phyloP scores from a whole-genome alignment of 2,113 vertebrate genomes.

The Cebidichthys violaceus region DNA sequence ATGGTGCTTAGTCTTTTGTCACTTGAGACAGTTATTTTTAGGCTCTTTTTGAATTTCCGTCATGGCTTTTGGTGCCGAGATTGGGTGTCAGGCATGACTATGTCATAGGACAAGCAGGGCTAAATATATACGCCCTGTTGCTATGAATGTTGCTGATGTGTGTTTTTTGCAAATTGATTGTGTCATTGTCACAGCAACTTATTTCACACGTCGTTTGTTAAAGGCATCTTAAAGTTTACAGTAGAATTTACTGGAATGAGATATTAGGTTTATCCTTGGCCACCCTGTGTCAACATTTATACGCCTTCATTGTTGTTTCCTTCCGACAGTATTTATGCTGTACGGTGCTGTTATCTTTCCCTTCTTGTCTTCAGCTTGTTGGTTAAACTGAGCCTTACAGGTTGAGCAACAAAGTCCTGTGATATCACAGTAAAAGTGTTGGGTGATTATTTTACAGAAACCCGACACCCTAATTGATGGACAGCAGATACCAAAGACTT shows the following conservation, averaged over 20 bases:
- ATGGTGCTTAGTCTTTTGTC: conserved; percentile 79
- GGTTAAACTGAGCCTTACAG: neutral
- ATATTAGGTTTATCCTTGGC: conserved; percentile 4
- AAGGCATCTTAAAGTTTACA: neutral
- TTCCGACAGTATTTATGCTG: conserved; percentile 5
- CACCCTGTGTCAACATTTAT: neutral
- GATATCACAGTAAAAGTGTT: conserved; percentile 44
- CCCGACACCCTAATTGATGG: conserved; percentile 58
- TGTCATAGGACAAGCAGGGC: conserved; percentile 77
- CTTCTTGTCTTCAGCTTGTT: neutral
- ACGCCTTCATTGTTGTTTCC: neutral
- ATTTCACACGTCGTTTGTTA: neutral
- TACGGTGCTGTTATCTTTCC: neutral
- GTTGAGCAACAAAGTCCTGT: conserved; percentile 46
- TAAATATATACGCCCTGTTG: conserved; percentile 86
- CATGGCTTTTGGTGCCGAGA: conserved; percentile 77
- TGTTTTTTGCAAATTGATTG: conserved; percentile 47
- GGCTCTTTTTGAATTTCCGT: conserved; percentile 81
- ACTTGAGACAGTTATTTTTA: conserved; percentile 87
- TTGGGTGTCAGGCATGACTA: conserved; percentile 80
- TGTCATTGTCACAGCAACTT: conserved; percentile 41
- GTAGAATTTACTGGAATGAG: neutral
- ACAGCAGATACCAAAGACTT: conserved; percentile 37
- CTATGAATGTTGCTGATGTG: conserved; percentile 76
- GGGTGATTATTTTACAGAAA: conserved; percentile 71